Evolutionary conservation across 2,797 vertebrate genomes (phyloP).

Genomic region (Ambastaia sidthimunki): DNA sequence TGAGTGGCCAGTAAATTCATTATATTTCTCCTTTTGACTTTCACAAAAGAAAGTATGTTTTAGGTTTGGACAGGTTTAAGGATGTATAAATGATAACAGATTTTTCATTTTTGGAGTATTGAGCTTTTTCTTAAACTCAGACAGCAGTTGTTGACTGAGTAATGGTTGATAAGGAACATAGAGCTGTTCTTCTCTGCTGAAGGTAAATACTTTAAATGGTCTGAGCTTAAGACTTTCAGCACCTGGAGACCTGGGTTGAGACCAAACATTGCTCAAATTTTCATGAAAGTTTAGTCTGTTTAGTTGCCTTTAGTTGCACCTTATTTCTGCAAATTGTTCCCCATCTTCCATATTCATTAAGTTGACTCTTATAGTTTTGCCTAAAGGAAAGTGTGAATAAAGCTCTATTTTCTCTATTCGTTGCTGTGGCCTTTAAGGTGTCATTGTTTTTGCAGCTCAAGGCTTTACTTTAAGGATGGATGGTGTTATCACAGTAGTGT

Average conservation of each 20-base stretch:
- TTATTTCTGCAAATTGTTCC: conserved; percentile 7
- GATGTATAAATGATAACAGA: too few species aligned
- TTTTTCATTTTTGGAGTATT: neutral
- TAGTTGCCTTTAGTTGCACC: neutral
- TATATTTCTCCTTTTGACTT: neutral
- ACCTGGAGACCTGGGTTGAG: neutral
- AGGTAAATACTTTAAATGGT: neutral
- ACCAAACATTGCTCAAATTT: neutral
- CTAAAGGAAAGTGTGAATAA: neutral
- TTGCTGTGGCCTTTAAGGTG: too few species aligned
- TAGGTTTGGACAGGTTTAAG: too few species aligned
- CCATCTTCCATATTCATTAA: neutral
- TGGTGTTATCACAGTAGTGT: too few species aligned
- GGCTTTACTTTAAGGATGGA: too few species aligned
- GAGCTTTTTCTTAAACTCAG: neutral
- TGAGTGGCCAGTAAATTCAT: neutral
- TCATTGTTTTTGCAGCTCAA: too few species aligned
- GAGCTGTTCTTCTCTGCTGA: neutral
- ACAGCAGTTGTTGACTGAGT: conserved; percentile 11
- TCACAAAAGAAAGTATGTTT: too few species aligned
- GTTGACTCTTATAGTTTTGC: neutral
- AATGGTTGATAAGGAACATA: conserved; percentile 13
- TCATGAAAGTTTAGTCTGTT: neutral
- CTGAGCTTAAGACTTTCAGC: neutral
- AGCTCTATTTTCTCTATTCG: neutral